Evolutionary conservation across 2,113 vertebrate genomes (phyloP).

Genomic region (Lepidothrix coronata): DNA sequence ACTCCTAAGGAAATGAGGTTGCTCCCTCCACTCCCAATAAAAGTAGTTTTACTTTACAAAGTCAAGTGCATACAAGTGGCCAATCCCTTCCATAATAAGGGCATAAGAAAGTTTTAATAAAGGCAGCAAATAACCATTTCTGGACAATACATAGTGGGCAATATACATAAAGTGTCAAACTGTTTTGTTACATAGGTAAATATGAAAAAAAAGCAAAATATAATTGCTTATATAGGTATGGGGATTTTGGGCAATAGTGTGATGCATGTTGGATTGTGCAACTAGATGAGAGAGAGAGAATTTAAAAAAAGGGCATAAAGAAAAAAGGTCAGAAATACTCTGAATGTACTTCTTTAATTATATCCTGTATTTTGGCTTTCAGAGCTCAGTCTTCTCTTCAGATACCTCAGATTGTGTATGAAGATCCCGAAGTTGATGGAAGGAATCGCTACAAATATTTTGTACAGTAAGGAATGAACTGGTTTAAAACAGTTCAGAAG

Average conservation of each 20-base stretch:
- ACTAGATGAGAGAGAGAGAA: not conserved
- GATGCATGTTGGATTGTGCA: not conserved
- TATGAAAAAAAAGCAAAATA: not conserved
- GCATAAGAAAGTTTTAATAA: not conserved
- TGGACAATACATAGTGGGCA: not conserved
- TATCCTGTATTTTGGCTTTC: slow-evolving; percentile 40
- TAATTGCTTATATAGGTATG: not conserved
- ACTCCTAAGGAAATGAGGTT: not conserved
- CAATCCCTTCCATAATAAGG: not conserved
- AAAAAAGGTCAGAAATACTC: not conserved
- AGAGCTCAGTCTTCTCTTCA: slow-evolving; percentile 72
- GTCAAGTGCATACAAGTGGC: not conserved
- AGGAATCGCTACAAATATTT: slow-evolving; percentile 90
- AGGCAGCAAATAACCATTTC: not conserved
- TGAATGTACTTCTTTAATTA: not conserved
- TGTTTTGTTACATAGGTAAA: not conserved
- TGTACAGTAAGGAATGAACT: slow-evolving; percentile 76
- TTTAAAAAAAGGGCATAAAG: not conserved
- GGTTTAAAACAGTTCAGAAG: not conserved
- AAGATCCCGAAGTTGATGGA: slow-evolving; percentile 78
- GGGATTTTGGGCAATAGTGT: not conserved
- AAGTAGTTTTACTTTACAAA: not conserved
- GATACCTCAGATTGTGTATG: slow-evolving; percentile 30
- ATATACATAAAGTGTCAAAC: not conserved
- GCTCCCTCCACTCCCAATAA: not conserved